Percentiles rank a stretch among this genome's conserved stretches.
Conservation (phyloP, 2,888 invertebrate genomes). For the Bombylius discolor region DNA sequence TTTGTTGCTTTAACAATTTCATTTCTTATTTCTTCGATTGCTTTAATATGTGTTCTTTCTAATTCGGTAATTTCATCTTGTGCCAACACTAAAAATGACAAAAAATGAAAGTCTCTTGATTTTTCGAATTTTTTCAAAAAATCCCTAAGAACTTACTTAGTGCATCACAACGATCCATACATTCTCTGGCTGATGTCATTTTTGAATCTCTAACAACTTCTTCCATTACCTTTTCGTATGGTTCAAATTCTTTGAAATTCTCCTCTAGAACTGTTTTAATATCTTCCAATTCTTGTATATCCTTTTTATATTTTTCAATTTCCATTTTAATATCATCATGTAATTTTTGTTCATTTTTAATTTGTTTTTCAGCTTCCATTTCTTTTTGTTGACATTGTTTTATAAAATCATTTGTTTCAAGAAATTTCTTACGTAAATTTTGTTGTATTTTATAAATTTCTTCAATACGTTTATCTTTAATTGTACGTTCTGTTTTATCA, state of each 20-base stretch:
- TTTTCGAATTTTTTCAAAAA: background rate
- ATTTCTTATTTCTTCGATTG: constrained; percentile 30
- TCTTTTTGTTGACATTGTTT: constrained; percentile 32
- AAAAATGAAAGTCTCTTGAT: background rate
- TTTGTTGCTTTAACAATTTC: constrained; percentile 30
- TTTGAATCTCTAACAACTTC: constrained; percentile 27
- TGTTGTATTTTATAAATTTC: constrained; percentile 26
- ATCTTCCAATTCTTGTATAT: constrained; percentile 18
- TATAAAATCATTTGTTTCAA: constrained; percentile 31
- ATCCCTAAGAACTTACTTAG: constrained; percentile 22
- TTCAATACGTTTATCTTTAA: constrained; percentile 25
- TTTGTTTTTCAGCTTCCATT: constrained; percentile 24
- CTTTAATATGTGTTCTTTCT: constrained; percentile 19
- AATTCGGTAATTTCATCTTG: constrained; percentile 30
- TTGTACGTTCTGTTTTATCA: constrained; percentile 21
- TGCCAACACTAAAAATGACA: constrained; percentile 26
- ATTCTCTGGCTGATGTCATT: constrained; percentile 30
- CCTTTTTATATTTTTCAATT: constrained; percentile 20
- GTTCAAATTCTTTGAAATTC: constrained; percentile 27
- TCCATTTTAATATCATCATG: constrained; percentile 22
- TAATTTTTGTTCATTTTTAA: constrained; percentile 22
- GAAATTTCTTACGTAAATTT: constrained; percentile 27
- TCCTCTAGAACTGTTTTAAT: constrained; percentile 24
- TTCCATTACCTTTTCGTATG: constrained; percentile 29
- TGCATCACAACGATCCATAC: constrained; percentile 34